phyloP scores from a whole-genome alignment of 2,113 vertebrate genomes.

The Etheostoma cragini region DNA sequence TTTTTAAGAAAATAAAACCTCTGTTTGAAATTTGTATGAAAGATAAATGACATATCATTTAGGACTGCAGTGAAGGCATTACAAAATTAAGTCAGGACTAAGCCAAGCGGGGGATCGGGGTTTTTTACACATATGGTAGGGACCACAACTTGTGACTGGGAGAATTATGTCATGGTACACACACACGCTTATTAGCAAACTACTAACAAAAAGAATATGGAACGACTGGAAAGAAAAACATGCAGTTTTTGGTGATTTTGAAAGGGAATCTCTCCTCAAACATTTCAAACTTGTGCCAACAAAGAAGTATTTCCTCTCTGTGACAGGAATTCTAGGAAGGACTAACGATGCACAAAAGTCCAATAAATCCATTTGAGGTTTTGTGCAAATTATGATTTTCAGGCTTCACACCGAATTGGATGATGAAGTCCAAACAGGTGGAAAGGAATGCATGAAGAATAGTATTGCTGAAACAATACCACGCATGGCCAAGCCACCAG shows the following conservation, averaged over 20 bases:
- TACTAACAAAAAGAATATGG: constrained; percentile 10
- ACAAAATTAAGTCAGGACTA: constrained; percentile 59
- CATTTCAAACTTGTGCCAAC: constrained; percentile 45
- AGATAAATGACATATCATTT: constrained; percentile 77
- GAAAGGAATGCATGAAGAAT: constrained; percentile 57
- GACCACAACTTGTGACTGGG: constrained; percentile 41
- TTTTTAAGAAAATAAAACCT: constrained; percentile 80
- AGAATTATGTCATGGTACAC: constrained; percentile 30
- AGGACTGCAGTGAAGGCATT: constrained; percentile 47
- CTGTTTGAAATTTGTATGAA: constrained; percentile 73
- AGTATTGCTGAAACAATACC: constrained; percentile 75
- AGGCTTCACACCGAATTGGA: constrained; percentile 60
- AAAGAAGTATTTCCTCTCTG: constrained; percentile 37
- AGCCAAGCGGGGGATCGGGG: constrained; percentile 29
- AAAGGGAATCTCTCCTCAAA: constrained; percentile 39
- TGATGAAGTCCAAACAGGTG: constrained; percentile 81
- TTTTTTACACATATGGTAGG: constrained; percentile 36
- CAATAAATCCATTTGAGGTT: constrained; percentile 68
- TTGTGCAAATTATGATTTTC: constrained; percentile 72
- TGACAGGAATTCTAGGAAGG: constrained; percentile 41
- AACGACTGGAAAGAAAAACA: not conserved
- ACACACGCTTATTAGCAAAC: constrained; percentile 1
- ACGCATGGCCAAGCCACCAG: constrained; percentile 73
- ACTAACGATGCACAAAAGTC: constrained; percentile 42
- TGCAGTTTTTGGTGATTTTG: constrained; percentile 2